Base-by-base conservation (phyloP, 2,797 vertebrate species). In the Dendrocincla fuliginosa region DNA sequence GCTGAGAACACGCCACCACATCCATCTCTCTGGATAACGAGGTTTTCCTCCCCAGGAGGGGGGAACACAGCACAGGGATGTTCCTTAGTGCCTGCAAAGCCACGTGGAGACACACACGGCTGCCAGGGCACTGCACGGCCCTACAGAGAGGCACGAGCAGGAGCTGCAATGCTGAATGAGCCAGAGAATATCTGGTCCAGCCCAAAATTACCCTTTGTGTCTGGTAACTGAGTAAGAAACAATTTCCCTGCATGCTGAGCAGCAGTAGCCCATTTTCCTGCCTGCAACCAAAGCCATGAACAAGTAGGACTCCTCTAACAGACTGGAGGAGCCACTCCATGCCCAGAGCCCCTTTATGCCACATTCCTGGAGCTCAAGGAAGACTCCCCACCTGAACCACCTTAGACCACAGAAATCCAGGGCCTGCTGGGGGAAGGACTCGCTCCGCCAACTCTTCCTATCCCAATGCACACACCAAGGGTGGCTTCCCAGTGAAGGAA, bases 281-380 rank as follows among this genome's bases (percentile, higher is more conserved):
- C 27, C 24, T 0, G 0, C 7, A 39, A 42, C n/a, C 24, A 56
- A 84, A 22, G 11, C 44, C 44, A 8, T 0, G 13, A 42, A 9
- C 18, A 6, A 80, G 30, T 15, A 28, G 24, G 15, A 16, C 10
- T n/a, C 28, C 12, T 8, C 13, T 8, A 13, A 44, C 7, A 60
- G 33, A 35, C 12, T 24, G 1, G 18, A 74, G 60, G 35, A 63
- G 27, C 25, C 37, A 13, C 52, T 42, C 35, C 35, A 5, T 33
- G 35, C 28, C 47, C 55, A 33, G 30, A 68, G 4, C 15, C 2
- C 24, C 60, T 6, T 20, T 3, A 1, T 24, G 19, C 25, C 22
- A 1, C 67, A 24, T 8, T n/a, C 30, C 33, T 3, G 24, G 25
- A 59, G 39, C 39, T 84, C 75, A 30, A 37, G 27, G 57, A 22